phyloP scores from a whole-genome alignment of 2,888 invertebrate genomes.

The Dynastes tityus region DNA sequence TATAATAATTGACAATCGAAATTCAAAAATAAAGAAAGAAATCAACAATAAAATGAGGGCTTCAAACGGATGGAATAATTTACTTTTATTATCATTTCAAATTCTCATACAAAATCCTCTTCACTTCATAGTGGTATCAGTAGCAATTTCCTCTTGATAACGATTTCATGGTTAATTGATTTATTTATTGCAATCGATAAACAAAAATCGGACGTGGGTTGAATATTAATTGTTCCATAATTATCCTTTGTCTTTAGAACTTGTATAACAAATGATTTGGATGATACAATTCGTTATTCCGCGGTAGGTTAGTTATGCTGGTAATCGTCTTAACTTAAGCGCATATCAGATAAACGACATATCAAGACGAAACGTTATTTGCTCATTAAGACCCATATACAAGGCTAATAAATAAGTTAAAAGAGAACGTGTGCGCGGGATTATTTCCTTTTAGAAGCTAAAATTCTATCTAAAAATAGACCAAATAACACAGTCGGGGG shows the following conservation, averaged over 20 bases:
- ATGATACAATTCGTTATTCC: constrained; percentile 16
- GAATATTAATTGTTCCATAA: constrained; percentile 41
- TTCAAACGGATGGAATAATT: background rate
- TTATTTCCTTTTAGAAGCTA: constrained; percentile 50
- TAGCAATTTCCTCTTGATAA: constrained; percentile 29
- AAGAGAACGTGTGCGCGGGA: constrained; percentile 36
- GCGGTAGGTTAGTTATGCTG: background rate
- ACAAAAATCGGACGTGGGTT: constrained; percentile 31
- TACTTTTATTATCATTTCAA: background rate
- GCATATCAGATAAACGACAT: background rate
- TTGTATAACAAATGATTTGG: background rate
- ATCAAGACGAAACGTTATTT: background rate
- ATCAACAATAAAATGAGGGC: no score
- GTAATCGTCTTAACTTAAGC: background rate
- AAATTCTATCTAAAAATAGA: constrained; percentile 50
- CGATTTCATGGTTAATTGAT: constrained; percentile 33
- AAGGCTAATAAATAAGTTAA: background rate
- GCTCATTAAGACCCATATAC: no score
- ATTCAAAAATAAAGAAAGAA: no score
- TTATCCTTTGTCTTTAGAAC: constrained; percentile 7
- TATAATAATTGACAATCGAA: no score
- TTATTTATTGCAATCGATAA: constrained; percentile 22
- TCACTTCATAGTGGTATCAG: background rate
- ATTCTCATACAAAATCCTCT: constrained; percentile 19
- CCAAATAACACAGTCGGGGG: constrained; percentile 43